phyloP scores from a whole-genome alignment of 2,113 vertebrate species.

The Vimba vimba region DNA sequence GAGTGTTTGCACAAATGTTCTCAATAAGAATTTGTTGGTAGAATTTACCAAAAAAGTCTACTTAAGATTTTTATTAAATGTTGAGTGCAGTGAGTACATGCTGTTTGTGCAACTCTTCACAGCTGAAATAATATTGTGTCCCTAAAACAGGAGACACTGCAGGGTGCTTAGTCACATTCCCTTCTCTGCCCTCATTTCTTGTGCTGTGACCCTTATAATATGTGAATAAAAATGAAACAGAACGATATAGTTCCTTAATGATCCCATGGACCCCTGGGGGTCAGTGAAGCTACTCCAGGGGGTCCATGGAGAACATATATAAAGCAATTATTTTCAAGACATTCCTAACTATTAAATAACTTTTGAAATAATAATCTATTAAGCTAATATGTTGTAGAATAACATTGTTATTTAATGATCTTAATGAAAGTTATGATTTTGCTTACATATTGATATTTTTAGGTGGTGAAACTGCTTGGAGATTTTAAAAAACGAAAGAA shows the following conservation, averaged over 20 bases:
- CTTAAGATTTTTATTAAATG: background rate
- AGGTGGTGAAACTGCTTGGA: background rate
- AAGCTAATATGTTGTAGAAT: background rate
- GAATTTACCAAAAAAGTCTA: background rate
- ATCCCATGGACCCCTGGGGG: background rate
- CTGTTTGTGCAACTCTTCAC: background rate
- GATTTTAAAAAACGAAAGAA: background rate
- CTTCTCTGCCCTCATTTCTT: conserved; percentile 4
- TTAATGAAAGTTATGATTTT: background rate
- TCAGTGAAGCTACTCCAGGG: background rate
- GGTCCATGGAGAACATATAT: background rate
- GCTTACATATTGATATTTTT: background rate
- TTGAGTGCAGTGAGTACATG: background rate
- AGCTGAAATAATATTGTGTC: conserved; percentile 28
- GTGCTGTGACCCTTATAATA: background rate
- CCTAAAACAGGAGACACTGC: background rate
- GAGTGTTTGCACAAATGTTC: background rate
- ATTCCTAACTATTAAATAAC: background rate
- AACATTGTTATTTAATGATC: background rate
- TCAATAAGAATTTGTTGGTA: background rate
- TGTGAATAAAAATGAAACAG: background rate
- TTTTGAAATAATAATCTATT: background rate
- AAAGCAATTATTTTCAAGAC: background rate
- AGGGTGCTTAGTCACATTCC: conserved; percentile 6
- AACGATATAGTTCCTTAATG: background rate